phyloP scores from a whole-genome alignment of 2,797 vertebrate species.

The Macrochelys suwanniensis region DNA sequence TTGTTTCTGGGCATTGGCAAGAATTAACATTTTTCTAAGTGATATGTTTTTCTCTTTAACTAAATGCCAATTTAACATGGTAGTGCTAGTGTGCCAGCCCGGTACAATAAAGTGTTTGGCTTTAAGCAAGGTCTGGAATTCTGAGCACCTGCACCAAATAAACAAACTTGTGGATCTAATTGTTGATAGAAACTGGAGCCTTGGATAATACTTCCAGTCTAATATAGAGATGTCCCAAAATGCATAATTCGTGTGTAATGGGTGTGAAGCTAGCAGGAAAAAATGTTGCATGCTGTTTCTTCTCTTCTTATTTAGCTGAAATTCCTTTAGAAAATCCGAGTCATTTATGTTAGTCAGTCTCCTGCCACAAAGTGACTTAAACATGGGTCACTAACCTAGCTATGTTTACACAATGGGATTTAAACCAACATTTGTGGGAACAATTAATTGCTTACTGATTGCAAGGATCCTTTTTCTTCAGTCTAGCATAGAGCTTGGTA shows the following conservation, averaged over 20 bases:
- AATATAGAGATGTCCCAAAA: background rate
- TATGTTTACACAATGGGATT: slow-evolving; percentile 77
- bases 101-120: slow-evolving; percentile 45
- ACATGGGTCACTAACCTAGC: slow-evolving; percentile 60
- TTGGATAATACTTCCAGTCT: background rate
- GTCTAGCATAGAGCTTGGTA: slow-evolving; percentile 73
- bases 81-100: background rate
- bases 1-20: slow-evolving; percentile 66
- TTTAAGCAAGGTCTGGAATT: slow-evolving; percentile 21
- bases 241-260: background rate
- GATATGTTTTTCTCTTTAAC: slow-evolving; percentile 59
- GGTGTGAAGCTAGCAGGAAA: background rate
- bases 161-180: slow-evolving; percentile 10
- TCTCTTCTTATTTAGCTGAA: slow-evolving; percentile 42
- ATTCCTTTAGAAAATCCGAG: slow-evolving; percentile 66
- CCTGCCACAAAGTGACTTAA: slow-evolving; percentile 37
- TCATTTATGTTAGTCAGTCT: slow-evolving; percentile 70
- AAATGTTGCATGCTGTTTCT: slow-evolving; percentile 29
- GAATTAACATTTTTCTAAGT: slow-evolving; percentile 62
- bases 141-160: slow-evolving; percentile 37
- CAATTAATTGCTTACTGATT: slow-evolving; percentile 76
- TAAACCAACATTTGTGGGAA: slow-evolving; percentile 70
- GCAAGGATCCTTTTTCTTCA: slow-evolving; percentile 16
- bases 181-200: slow-evolving; percentile 12
- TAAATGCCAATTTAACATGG: slow-evolving; percentile 45